phyloP scores from a whole-genome alignment of 2,888 invertebrate species.

The Idaea biselata region DNA sequence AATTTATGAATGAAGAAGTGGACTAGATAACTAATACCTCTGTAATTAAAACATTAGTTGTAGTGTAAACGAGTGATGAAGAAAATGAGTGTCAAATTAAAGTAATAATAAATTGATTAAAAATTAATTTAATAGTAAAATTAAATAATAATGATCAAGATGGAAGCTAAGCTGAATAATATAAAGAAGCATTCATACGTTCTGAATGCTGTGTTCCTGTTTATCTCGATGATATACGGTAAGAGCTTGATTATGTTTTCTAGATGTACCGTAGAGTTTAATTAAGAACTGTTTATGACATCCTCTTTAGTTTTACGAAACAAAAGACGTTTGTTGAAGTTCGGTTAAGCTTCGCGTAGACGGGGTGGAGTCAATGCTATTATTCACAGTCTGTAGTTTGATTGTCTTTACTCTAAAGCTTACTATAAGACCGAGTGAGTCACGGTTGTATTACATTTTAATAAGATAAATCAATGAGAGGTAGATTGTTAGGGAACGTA shows the following conservation, averaged over 20 bases:
- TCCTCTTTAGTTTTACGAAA: slow-evolving; percentile 15
- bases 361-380: background rate
- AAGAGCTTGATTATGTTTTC: slow-evolving; percentile 47
- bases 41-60: slow-evolving; percentile 37
- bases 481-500: too few species aligned
- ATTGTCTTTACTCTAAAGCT: too few species aligned
- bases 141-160: slow-evolving; percentile 47
- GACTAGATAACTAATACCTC: slow-evolving; percentile 33
- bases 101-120: slow-evolving; percentile 29
- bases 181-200: slow-evolving; percentile 66
- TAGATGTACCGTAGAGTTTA: slow-evolving; percentile 35
- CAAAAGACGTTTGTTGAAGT: slow-evolving; percentile 10
- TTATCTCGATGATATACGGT: slow-evolving; percentile 73
- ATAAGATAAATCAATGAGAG: too few species aligned
- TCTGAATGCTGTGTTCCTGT: slow-evolving; percentile 66
- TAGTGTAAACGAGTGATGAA: slow-evolving; percentile 57
- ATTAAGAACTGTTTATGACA: slow-evolving; percentile 27
- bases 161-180: slow-evolving; percentile 62
- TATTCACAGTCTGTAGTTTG: too few species aligned
- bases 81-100: slow-evolving; percentile 68
- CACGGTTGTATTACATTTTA: too few species aligned
- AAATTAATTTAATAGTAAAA: slow-evolving; percentile 17
- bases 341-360: background rate
- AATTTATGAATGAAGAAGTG: slow-evolving; percentile 17
- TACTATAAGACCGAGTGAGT: too few species aligned